Percentiles rank a stretch among this genome's conserved stretches.
Conservation (phyloP, 2,888 invertebrate genomes). For the Steinernema hermaphroditum region DNA sequence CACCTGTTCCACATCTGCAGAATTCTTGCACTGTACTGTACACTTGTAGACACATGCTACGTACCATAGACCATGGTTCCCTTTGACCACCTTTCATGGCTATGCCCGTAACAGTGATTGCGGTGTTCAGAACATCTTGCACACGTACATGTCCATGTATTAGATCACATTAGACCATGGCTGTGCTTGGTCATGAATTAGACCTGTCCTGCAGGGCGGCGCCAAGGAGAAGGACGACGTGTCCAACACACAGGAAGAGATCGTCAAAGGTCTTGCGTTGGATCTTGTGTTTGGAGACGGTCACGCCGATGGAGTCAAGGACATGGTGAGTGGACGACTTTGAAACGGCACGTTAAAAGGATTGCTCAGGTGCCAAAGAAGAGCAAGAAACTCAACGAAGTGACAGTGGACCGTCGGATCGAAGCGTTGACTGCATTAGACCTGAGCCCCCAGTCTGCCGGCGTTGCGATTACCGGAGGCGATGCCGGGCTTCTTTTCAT, state of each 20-base stretch:
- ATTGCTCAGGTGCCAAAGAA: constrained; percentile 32
- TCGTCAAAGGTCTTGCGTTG: background rate
- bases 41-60: too few relatives aligned
- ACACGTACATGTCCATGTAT: too few relatives aligned
- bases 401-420: constrained; percentile 44
- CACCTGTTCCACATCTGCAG: too few relatives aligned
- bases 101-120: too few relatives aligned
- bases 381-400: constrained; percentile 34
- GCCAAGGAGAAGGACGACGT: background rate
- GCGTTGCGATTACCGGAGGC: constrained; percentile 41
- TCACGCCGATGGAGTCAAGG: background rate
- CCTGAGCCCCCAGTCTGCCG: constrained; percentile 38
- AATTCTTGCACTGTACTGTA: too few relatives aligned
- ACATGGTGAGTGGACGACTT: background rate
- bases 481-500: constrained; percentile 50
- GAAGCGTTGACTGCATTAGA: constrained; percentile 45
- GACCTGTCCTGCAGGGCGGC: background rate
- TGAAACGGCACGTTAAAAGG: constrained; percentile 28
- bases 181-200: background rate
- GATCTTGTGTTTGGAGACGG: background rate
- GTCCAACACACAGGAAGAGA: background rate
- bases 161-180: too few relatives aligned
- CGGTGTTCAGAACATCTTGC: too few relatives aligned
- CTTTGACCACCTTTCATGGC: too few relatives aligned
- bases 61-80: too few relatives aligned